Conservation (phyloP, 2,888 invertebrate genomes). For the Meta bourneti region DNA sequence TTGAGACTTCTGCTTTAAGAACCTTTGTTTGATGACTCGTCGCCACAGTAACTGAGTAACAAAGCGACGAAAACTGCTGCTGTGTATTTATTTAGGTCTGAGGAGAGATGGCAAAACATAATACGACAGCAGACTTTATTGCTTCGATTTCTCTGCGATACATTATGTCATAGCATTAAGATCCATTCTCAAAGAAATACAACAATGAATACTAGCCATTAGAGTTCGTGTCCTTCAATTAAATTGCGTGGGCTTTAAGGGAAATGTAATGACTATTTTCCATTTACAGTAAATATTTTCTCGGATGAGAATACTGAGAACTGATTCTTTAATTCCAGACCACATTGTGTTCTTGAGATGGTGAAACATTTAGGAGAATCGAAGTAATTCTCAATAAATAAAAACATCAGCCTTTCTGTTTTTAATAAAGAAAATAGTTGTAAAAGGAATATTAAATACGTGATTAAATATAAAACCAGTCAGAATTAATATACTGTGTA, state of each 20-base stretch:
- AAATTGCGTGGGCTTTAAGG: conserved; percentile 12
- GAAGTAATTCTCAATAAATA: not conserved
- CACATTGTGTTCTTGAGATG: not conserved
- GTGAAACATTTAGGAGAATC: not conserved
- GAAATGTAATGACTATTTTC: not conserved
- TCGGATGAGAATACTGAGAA: not conserved
- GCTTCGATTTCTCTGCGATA: conserved; percentile 10
- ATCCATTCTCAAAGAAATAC: conserved; percentile 1
- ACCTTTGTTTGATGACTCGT: conserved; percentile 40
- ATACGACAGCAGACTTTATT: conserved; percentile 15
- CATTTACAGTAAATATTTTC: not conserved
- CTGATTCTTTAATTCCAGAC: not conserved
- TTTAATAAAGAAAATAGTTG: too few relatives aligned
- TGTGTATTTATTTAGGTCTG: conserved; percentile 32
- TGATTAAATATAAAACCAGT: too few relatives aligned
- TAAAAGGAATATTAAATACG: too few relatives aligned
- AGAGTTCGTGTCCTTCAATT: not conserved
- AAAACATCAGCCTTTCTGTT: too few relatives aligned
- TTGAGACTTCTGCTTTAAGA: conserved; percentile 22
- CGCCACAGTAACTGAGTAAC: conserved; percentile 30
- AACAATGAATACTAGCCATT: not conserved
- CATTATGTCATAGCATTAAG: conserved; percentile 29
- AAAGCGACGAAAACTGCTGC: conserved; percentile 24
- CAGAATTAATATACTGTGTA: too few relatives aligned
- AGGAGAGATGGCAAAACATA: not conserved